Evolutionary conservation across 2,888 invertebrate species (phyloP).

Genomic region (Cacoxenus indagator): DNA sequence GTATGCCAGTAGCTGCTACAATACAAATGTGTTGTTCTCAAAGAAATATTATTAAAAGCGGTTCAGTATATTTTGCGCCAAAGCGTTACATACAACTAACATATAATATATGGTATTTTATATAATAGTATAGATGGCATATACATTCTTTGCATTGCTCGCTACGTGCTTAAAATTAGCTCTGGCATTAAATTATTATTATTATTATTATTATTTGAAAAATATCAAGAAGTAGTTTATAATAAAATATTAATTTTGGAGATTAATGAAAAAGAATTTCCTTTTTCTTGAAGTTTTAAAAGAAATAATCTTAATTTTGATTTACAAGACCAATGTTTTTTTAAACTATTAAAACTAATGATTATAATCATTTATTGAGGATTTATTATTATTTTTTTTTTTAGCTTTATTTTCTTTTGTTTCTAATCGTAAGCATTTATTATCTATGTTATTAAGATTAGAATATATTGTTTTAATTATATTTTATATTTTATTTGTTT

Average conservation of each 20-base stretch:
- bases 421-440: conserved; percentile 75
- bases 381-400: conserved; percentile 72
- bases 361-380: conserved; percentile 71
- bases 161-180: no score
- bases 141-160: no score
- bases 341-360: conserved; percentile 78
- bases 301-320: conserved; percentile 74
- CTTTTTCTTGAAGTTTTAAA: conserved; percentile 77
- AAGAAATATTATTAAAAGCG: no score
- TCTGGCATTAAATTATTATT: no score
- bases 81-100: no score
- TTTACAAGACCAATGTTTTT: conserved; percentile 80
- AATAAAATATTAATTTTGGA: conserved; percentile 80
- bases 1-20: no score
- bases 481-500: conserved; percentile 73
- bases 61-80: no score
- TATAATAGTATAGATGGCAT: no score
- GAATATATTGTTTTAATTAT: conserved; percentile 75
- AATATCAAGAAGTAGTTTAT: conserved; percentile 76
- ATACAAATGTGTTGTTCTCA: no score
- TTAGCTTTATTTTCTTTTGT: no score
- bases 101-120: no score
- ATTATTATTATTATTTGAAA: conserved; percentile 60
- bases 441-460: conserved; percentile 75
- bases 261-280: conserved; percentile 75